phyloP scores from a whole-genome alignment of 2,113 vertebrate genomes.

The Lamprologus lemairii region DNA sequence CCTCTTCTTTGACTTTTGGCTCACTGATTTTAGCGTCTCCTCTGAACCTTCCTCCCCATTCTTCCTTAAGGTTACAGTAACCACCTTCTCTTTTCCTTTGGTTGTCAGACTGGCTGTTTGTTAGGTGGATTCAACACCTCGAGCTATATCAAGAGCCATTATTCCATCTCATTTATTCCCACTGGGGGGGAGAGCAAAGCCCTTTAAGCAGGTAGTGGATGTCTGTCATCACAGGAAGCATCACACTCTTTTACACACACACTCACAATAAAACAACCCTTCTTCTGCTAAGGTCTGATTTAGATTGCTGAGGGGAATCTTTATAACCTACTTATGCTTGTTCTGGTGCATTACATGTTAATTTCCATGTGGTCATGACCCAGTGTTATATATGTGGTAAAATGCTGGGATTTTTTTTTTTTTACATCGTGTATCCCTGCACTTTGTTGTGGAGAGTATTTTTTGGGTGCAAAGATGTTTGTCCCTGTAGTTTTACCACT shows the following conservation, averaged over 20 bases:
- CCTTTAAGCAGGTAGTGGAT: conserved; percentile 23
- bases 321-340: not conserved
- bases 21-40: not conserved
- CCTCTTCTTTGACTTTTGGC: not conserved
- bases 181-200: conserved; percentile 2
- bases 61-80: not conserved
- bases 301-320: not conserved
- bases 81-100: not conserved
- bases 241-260: conserved; percentile 17
- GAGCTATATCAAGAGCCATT: conserved; percentile 31
- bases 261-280: conserved; percentile 6
- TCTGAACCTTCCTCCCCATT: not conserved
- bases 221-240: conserved; percentile 38
- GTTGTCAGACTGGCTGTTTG: conserved; percentile 19
- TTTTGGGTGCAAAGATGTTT: not conserved
- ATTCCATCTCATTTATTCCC: conserved; percentile 55
- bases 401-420: not conserved
- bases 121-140: conserved; percentile 9
- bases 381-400: not conserved
- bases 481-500: not conserved
- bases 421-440: not conserved
- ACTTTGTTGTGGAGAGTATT: not conserved
- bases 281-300: not conserved
- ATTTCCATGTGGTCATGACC: not conserved
- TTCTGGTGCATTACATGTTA: not conserved